Percentiles rank a stretch among this genome's conserved stretches.
Conservation (phyloP, 2,888 invertebrate genomes). For the Limnephilus auricula region DNA sequence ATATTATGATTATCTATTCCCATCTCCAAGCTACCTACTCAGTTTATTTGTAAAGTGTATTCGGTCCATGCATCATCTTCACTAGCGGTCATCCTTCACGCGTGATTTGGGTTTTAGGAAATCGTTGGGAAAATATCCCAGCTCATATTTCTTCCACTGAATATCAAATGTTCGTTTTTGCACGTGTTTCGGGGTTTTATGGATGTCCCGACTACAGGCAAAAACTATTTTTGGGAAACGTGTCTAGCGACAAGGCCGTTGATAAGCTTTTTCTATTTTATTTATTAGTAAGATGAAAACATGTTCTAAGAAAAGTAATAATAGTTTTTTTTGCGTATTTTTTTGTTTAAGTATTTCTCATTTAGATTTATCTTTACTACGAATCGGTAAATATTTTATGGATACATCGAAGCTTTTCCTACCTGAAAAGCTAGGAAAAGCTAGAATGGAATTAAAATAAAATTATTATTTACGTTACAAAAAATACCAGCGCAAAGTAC, state of each 20-base stretch:
- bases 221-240: background rate
- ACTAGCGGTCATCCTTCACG: background rate
- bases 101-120: conserved; percentile 23
- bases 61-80: conserved; percentile 18
- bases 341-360: too few species aligned
- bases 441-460: too few species aligned
- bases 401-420: too few species aligned
- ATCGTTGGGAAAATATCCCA: background rate
- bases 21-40: background rate
- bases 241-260: background rate
- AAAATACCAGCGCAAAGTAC: too few species aligned
- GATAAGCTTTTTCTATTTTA: background rate
- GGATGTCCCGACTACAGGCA: background rate
- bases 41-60: background rate
- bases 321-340: background rate
- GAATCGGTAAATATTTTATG: too few species aligned
- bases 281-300: background rate
- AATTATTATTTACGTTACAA: too few species aligned
- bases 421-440: too few species aligned
- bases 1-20: too few species aligned
- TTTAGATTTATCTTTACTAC: too few species aligned
- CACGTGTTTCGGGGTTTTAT: background rate
- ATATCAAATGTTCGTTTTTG: conserved; percentile 24
- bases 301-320: background rate
- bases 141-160: background rate